phyloP scores from a whole-genome alignment of 2,888 invertebrate species.

The Euphydryas editha region DNA sequence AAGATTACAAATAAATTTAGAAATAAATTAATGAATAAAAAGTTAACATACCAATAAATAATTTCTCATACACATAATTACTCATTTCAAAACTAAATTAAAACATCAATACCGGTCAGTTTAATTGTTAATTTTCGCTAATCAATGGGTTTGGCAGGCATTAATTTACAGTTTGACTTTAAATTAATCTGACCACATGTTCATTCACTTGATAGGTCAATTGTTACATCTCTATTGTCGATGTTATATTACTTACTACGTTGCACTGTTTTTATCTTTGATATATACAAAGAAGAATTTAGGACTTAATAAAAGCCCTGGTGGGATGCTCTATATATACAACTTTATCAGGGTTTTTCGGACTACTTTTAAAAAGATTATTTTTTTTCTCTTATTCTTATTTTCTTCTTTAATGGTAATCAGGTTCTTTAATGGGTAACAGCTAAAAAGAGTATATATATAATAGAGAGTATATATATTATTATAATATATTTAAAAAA shows the following conservation, averaged over 20 bases:
- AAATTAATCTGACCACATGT: conserved; percentile 33
- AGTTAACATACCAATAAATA: conserved; percentile 24
- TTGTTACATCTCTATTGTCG: conserved; percentile 3
- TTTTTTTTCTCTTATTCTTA: too few species aligned
- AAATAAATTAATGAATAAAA: conserved; percentile 7
- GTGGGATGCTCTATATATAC: conserved; percentile 1
- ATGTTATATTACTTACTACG: conserved; percentile 1
- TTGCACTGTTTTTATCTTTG: background rate
- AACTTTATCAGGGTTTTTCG: too few species aligned
- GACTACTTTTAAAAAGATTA: background rate
- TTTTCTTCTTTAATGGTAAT: too few species aligned
- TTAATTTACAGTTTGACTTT: conserved; percentile 23
- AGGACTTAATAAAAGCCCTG: conserved; percentile 14
- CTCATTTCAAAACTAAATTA: conserved; percentile 24
- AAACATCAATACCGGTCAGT: conserved; percentile 6
- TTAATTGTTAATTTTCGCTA: conserved; percentile 28
- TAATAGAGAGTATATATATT: too few species aligned
- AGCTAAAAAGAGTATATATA: too few species aligned
- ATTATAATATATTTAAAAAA: too few species aligned
- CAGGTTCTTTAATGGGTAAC: too few species aligned
- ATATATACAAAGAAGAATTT: conserved; percentile 18
- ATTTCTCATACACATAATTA: conserved; percentile 15
- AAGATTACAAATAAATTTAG: background rate
- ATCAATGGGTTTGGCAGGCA: conserved; percentile 27
- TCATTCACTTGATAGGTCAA: conserved; percentile 21